Evolutionary conservation across 2,113 vertebrate species (phyloP), one percentile per base, ranked within the genome.

Genomic region (Nestor notabilis): DNA sequence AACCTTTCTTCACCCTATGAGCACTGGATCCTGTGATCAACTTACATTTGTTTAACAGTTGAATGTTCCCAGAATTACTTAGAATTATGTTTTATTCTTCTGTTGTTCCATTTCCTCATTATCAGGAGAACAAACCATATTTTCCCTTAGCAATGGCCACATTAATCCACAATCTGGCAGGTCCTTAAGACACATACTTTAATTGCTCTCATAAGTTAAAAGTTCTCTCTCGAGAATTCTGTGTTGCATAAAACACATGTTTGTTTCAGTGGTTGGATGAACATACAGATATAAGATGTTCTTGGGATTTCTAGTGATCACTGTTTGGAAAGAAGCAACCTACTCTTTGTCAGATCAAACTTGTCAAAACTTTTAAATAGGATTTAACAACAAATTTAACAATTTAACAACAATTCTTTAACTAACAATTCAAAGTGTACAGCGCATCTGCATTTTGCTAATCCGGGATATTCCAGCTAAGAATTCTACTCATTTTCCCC

Each of bases 101-200:
- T 56, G 19, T 27, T 47, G 19, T 90, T 95, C 11, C 1, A 29
- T 49, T 74, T 77, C 28, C 60, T 90, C 33, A 43, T 55, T 70
- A 85, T 37, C 28, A 72, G 37, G 16, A 89, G 56, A 91, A 89
- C 29, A 68, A 87, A 31, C 14, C 37, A 23, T 50, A 50, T 89
- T 84, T 94, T 89, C 74, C 35, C 21, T 72, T 72, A 74, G 76
- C 60, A 91, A 69, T 4, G 28, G 56, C 64, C 94, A 31, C 43
- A 95, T 71, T 84, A 91, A 69, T 87, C 79, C 66, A 85, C 82
- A 69, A 35, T 7, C 77, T 90, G 90, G 85, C 87, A 95, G 61
- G 71, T 70, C 84, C 78, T 84, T 31, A 55, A 55, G 53, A 93
- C 7, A 31, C 47, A 41, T 7, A 33, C 66, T 96, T 95, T 89